A percentile compares a stretch with the other conserved stretches of the same genome.
Evolutionary conservation across 2,113 vertebrate species (phyloP).

Genomic region (Macrotus californicus): DNA sequence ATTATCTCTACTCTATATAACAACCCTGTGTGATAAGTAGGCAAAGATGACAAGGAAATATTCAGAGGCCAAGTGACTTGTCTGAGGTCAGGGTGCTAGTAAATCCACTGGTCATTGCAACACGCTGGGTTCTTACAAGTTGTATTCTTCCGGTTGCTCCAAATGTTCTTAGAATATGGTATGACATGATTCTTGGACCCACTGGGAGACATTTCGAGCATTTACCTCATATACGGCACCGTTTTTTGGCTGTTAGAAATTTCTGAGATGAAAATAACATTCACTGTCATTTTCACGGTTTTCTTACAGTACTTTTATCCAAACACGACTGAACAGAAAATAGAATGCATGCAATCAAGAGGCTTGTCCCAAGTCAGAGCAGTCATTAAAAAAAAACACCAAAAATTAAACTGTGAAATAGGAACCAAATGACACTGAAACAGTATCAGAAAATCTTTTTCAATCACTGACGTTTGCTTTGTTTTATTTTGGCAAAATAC

Average conservation of each 20-base stretch:
- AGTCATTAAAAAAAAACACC: not conserved
- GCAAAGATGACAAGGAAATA: slow-evolving; percentile 5
- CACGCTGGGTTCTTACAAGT: not conserved
- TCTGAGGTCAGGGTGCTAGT: not conserved
- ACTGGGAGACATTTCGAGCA: not conserved
- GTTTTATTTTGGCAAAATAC: not conserved
- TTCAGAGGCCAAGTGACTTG: not conserved
- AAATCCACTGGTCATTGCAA: not conserved
- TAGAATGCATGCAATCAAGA: not conserved
- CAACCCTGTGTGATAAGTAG: not conserved
- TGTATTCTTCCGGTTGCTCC: not conserved
- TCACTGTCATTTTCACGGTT: not conserved
- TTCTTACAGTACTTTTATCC: not conserved
- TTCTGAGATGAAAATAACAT: slow-evolving; percentile 30
- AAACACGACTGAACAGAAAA: slow-evolving; percentile 37
- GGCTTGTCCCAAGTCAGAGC: not conserved
- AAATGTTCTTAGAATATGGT: slow-evolving; percentile 15
- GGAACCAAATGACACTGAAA: slow-evolving; percentile 13
- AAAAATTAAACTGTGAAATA: slow-evolving; percentile 16
- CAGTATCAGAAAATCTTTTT: not conserved
- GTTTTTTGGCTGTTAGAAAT: not conserved
- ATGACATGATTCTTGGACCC: not conserved
- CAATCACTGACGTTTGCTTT: not conserved
- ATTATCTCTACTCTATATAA: not conserved
- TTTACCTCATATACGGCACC: not conserved